Base-by-base conservation (phyloP, 2,888 invertebrate species). In the Drosophila antonietae region DNA sequence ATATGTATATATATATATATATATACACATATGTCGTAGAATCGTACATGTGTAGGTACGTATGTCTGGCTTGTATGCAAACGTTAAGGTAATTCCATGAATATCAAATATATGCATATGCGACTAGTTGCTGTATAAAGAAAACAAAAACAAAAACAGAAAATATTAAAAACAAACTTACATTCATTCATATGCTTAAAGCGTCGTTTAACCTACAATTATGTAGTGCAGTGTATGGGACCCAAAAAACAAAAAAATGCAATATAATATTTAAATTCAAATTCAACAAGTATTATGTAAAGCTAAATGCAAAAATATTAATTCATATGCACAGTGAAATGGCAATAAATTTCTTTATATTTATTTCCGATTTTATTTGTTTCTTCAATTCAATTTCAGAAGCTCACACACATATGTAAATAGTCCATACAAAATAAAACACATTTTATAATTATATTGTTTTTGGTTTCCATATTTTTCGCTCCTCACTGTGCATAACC, bases 201-300 rank as follows among this genome's bases (percentile, higher is more conserved):
- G 76, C 66, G 76, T 51, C 62, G 55, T 65, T 43, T 56, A 78
- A 68, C 62, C 75, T 47, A 74, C 62, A 76, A 62, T 56, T 71
- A 67, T 72, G 72, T 80, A 77, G 81, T 73, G 81, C 65, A 77
- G 78, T 81, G 81, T 81, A 80, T 81, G 78, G 73, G 78, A 66
- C 66, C 76, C 65, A 51, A 33, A 7, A 39, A 14, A 37, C 20
- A 15, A 51, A 51, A 31, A 55, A 44, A 41, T 28, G 28, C 44
- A 49, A 46, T 51, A 39, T 33, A 52, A 39, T 20, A 55, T 31
- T 10, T 47, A n/a, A 47, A 28, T n/a, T 28, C 28, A 47, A 47
- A 47, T 47, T 28, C 44, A 55, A 47, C 43, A 63, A 53, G 31
- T 58, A 58, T 33, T 52, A 58, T 72, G 43, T 72, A 73, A 64